Evolutionary conservation across 2,113 vertebrate species (phyloP).

Genomic region (Cinclus cinclus): DNA sequence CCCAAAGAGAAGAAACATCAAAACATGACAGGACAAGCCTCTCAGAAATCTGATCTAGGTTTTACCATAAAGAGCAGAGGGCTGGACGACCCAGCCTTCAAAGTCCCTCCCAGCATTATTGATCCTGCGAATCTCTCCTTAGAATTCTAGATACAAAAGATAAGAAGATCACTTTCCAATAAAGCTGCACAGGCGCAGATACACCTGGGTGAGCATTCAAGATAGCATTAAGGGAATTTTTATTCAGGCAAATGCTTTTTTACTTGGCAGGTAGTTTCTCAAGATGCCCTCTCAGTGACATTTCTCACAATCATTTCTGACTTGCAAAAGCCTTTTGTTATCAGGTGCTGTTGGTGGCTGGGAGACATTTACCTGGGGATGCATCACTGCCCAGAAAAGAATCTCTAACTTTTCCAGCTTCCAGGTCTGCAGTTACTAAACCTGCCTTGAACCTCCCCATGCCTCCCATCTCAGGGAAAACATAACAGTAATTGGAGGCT

Average conservation of each 20-base stretch:
- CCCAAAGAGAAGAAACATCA: neutral
- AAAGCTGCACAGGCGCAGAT: neutral
- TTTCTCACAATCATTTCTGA: neutral
- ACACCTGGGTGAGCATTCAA: neutral
- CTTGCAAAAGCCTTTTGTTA: neutral
- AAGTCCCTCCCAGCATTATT: neutral
- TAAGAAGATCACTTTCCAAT: neutral
- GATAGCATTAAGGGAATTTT: neutral
- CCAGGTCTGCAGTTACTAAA: neutral
- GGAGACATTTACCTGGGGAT: neutral
- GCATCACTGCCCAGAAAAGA: neutral
- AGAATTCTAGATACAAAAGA: neutral
- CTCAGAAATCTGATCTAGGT: neutral
- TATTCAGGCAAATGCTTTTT: neutral
- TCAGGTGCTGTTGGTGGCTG: fast-evolving
- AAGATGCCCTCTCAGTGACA: neutral
- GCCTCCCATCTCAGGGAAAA: neutral
- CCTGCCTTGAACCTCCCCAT: neutral
- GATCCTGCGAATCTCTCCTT: neutral
- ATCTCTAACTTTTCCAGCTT: neutral
- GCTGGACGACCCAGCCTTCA: neutral
- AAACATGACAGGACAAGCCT: neutral
- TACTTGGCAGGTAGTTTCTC: neutral
- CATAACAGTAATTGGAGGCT: fast-evolving
- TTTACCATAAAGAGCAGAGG: neutral